phyloP scores from a whole-genome alignment of 1,140 invertebrate species.

The Aphis craccivora region DNA sequence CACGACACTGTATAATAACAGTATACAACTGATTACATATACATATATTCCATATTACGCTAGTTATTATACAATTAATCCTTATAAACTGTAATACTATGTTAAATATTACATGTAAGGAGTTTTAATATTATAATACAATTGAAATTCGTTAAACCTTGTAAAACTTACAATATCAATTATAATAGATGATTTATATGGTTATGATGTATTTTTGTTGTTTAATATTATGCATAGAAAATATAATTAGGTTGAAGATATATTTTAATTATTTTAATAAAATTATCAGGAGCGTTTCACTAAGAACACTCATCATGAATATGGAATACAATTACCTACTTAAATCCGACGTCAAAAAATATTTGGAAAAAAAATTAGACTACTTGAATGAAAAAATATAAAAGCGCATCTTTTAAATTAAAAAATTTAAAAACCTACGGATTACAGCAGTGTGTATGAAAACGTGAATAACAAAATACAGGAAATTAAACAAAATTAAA shows the following conservation, averaged over 20 bases:
- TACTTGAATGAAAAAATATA: too few relatives aligned
- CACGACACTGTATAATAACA: neutral
- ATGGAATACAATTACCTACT: neutral
- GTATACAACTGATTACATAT: too few relatives aligned
- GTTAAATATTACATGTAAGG: neutral
- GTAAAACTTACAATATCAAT: neutral
- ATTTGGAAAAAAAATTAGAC: neutral
- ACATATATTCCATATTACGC: too few relatives aligned
- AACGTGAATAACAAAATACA: neutral
- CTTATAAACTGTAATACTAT: neutral
- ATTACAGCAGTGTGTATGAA: neutral
- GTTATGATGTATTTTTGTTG: neutral
- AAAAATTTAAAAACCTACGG: neutral
- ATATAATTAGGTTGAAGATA: neutral
- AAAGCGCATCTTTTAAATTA: too few relatives aligned
- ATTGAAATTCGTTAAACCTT: neutral
- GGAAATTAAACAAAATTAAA: neutral
- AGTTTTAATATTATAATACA: neutral
- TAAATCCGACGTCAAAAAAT: neutral
- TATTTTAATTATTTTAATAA: neutral
- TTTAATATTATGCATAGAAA: neutral
- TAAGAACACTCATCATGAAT: neutral
- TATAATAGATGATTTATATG: neutral
- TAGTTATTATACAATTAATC: neutral
- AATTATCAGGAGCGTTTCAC: neutral